Conservation (phyloP, 2,113 vertebrate species). For the Percopsis transmontana region DNA sequence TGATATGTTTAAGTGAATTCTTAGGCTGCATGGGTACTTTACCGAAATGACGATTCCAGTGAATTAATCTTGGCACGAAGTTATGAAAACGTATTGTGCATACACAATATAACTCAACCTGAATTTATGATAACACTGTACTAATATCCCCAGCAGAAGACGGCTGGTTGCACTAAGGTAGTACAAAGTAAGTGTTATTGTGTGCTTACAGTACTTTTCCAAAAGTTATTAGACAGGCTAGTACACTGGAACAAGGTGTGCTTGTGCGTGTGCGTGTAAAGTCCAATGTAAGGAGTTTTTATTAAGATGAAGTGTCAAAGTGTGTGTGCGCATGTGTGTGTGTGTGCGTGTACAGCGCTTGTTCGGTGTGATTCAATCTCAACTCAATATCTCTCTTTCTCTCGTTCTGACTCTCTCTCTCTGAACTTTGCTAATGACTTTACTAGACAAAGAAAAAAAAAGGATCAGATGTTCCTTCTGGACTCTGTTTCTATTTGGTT, state of each 20-base stretch:
- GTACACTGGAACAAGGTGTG: background rate
- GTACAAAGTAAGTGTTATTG: background rate
- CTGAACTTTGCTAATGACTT: constrained; percentile 53
- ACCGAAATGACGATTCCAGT: constrained; percentile 1
- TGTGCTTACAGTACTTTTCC: background rate
- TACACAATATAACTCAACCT: constrained; percentile 2
- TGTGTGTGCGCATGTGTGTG: constrained; percentile 29
- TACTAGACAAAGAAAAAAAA: constrained; percentile 45
- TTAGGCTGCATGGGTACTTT: constrained; percentile 1
- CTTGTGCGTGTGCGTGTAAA: background rate
- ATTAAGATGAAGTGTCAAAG: constrained; percentile 59
- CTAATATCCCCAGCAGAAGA: too few species aligned
- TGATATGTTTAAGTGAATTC: constrained; percentile 29
- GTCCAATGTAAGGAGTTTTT: constrained; percentile 24
- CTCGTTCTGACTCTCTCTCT: constrained; percentile 16
- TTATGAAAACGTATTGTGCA: background rate
- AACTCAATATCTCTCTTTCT: constrained; percentile 21
- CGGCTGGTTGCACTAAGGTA: too few species aligned
- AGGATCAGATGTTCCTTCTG: constrained; percentile 44
- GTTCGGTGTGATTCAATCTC: constrained; percentile 47
- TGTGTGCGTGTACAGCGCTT: constrained; percentile 38
- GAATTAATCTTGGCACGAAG: constrained; percentile 7
- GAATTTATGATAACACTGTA: background rate
- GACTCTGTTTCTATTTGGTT: constrained; percentile 63
- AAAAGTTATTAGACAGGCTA: background rate